Evolutionary conservation across 2,113 vertebrate genomes (phyloP), one percentile per base, ranked within the genome.

Genomic region (Pitta sordida): DNA sequence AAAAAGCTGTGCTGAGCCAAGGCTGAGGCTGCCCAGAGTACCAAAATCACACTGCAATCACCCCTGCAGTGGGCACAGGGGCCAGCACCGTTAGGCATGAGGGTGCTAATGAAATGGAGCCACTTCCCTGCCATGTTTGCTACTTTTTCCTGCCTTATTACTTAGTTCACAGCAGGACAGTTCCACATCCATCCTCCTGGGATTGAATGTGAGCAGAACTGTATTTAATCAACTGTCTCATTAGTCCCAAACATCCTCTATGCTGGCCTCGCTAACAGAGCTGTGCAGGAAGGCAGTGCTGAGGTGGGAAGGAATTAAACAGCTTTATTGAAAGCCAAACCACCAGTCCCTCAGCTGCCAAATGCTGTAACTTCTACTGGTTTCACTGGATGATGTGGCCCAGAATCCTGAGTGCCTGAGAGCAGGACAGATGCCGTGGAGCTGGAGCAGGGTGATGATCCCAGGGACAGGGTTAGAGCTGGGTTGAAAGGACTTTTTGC

Each of bases 151-250:
- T 13, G 23, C 51, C 86, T 93, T 74, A 70, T 63, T 75, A 64
- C 56, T 83, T 81, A 86, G 81, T 59, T 95, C 73, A 52, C 77
- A 89, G 69, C 62, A 87, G 70, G 65, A 62, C 62, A 87, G 53
- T 39, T 76, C 83, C 65, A 71, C 32, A 60, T 56, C 62, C 34
- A 20, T 48, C 59, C 70, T 89, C 90, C 70, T 0, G 1, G 90
- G 79, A 69, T 0, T 60, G 55, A 84, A 62, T 85, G 74, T 34
- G 83, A 92, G 48, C 83, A 84, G 73, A 74, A 56, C 15, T 81
- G 32, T 80, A 37, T 81, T 95, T 94, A 89, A 93, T 83, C 93
- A 85, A 58, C 88, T 87, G 41, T 93, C 63, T 88, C 85, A 85
- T 91, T 85, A 90, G 88, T 85, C 62, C 81, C 62, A 37, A 52